phyloP scores from a whole-genome alignment of 2,888 invertebrate genomes.

The Drosophila conformis region DNA sequence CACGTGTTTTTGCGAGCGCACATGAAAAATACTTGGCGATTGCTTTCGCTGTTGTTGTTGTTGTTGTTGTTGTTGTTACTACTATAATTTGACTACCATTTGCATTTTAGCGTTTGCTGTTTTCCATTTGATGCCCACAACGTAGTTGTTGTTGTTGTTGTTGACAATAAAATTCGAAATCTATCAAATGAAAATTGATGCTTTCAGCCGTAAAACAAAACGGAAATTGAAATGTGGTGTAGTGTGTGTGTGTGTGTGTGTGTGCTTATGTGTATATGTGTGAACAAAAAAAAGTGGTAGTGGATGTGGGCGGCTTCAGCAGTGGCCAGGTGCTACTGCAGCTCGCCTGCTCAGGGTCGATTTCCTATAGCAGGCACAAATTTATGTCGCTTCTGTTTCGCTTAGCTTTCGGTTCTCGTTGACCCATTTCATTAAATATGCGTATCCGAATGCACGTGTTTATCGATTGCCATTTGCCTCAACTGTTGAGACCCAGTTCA shows the following conservation, averaged over 20 bases:
- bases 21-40: constrained; percentile 23
- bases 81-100: constrained; percentile 52
- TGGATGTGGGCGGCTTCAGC: not conserved
- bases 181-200: constrained; percentile 81
- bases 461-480: constrained; percentile 38
- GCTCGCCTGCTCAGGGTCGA: constrained; percentile 40
- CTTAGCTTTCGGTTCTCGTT: constrained; percentile 1
- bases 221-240: constrained; percentile 79
- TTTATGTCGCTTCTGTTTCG: constrained; percentile 13
- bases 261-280: not conserved
- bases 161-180: constrained; percentile 76
- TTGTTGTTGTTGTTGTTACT: constrained; percentile 15
- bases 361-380: constrained; percentile 21
- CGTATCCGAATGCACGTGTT: not conserved
- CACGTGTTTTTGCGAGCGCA: constrained; percentile 11
- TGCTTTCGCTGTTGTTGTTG: constrained; percentile 10
- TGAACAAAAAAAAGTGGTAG: not conserved
- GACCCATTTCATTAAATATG: constrained; percentile 38
- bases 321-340: constrained; percentile 26
- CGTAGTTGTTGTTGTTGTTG: constrained; percentile 26
- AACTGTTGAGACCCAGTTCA: constrained; percentile 9
- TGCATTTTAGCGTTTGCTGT: constrained; percentile 45
- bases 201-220: constrained; percentile 78
- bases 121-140: constrained; percentile 30
- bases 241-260: constrained; percentile 19